Evolutionary conservation across 2,888 invertebrate genomes (phyloP).

Genomic region (Odontomyia ornata): DNA sequence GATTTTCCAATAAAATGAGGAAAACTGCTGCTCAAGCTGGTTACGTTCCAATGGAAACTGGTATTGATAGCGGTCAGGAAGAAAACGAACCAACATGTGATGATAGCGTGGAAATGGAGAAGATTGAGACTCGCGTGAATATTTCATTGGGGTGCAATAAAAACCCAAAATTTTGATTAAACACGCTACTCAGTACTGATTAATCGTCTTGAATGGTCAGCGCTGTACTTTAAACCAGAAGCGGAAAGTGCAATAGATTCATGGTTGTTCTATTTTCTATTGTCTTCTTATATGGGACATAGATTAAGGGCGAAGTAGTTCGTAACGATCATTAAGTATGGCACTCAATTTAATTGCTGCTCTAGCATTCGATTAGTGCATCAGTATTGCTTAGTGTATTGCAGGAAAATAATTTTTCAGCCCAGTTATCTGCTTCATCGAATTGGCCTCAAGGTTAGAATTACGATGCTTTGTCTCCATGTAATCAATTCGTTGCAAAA

Average conservation of each 20-base stretch:
- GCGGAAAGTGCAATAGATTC: background rate
- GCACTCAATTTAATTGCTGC: background rate
- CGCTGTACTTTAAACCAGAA: background rate
- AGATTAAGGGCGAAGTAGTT: background rate
- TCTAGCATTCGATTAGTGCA: background rate
- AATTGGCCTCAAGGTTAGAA: background rate
- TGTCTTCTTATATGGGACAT: background rate
- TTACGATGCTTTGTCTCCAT: background rate
- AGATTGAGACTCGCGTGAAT: background rate
- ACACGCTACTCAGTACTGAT: background rate
- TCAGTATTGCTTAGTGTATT: background rate
- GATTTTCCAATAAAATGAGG: background rate
- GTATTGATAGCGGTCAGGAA: background rate
- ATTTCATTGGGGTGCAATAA: background rate
- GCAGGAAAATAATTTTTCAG: background rate
- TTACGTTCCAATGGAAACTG: background rate
- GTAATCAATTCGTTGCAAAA: no score
- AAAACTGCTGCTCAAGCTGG: background rate
- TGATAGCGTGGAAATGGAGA: background rate
- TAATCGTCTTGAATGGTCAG: background rate
- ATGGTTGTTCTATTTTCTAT: slow-evolving; percentile 1
- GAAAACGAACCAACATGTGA: background rate
- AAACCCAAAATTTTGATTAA: background rate
- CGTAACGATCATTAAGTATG: background rate
- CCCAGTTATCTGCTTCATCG: background rate